Evolutionary conservation across 2,113 vertebrate species (phyloP).

Genomic region (Phainopepla nitens): DNA sequence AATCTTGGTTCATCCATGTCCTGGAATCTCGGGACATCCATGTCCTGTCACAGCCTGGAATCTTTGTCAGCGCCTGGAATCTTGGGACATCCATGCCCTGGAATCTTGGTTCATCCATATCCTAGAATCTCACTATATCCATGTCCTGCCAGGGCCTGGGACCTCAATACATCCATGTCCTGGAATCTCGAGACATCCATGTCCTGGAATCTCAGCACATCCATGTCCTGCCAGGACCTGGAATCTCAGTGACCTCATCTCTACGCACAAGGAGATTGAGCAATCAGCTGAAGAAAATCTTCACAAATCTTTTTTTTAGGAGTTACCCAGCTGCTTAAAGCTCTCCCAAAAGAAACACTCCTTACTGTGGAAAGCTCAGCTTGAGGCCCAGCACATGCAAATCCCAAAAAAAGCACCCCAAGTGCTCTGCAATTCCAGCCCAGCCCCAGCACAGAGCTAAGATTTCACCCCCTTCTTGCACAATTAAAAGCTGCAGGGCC

Average conservation of each 20-base stretch:
- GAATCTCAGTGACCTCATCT: not conserved
- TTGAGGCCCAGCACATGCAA: not conserved
- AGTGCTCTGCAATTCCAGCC: not conserved
- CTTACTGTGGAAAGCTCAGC: not conserved
- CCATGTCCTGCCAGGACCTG: not conserved
- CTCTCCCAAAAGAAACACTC: not conserved
- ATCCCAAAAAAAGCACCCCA: not conserved
- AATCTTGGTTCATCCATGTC: accelerated
- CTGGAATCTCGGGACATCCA: not conserved
- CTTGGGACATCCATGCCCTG: not conserved
- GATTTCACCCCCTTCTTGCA: not conserved
- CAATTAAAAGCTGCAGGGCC: not conserved
- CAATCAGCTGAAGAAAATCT: not conserved
- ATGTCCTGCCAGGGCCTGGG: not conserved
- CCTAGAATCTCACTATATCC: not conserved
- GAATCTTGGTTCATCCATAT: not conserved
- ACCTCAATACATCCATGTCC: not conserved
- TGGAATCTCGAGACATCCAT: not conserved
- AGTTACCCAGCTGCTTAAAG: not conserved
- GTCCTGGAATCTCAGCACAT: not conserved
- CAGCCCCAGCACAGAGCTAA: not conserved
- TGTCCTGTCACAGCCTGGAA: not conserved
- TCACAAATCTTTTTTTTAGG: not conserved
- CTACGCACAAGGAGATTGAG: accelerated
- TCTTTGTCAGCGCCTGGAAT: not conserved